These are phyloP conservation scores for Micrasema minimum DNA, from an alignment of 1,140 invertebrate genomes.

Conservation along the genomic window DNA sequence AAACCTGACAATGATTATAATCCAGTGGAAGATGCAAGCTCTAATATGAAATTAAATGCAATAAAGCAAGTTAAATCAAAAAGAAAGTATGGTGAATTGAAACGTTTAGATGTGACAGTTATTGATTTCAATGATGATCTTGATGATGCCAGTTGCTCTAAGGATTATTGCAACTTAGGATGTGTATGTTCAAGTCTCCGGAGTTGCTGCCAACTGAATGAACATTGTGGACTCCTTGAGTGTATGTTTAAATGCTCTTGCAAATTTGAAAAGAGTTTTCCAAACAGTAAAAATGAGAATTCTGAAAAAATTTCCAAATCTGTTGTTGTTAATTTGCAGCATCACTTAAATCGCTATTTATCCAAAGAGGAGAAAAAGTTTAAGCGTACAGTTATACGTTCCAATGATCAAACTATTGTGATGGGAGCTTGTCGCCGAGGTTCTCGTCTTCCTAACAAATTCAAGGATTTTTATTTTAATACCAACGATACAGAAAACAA, in stretches of 20 bases:
- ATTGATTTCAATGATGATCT: slow-evolving; percentile 56
- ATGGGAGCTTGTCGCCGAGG: slow-evolving; percentile 57
- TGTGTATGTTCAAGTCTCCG: slow-evolving; percentile 64
- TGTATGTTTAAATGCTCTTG: slow-evolving; percentile 66
- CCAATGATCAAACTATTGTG: slow-evolving; percentile 60
- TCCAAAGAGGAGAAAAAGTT: slow-evolving; percentile 61
- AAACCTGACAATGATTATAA: slow-evolving; percentile 46
- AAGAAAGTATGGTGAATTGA: slow-evolving; percentile 56
- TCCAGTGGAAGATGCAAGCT: slow-evolving; percentile 36
- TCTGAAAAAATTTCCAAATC: slow-evolving; percentile 53
- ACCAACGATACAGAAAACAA: slow-evolving; percentile 35
- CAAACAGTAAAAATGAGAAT: slow-evolving; percentile 42
- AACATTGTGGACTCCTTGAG: slow-evolving; percentile 60
- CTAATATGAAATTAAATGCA: slow-evolving; percentile 43
- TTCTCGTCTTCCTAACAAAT: slow-evolving; percentile 58
- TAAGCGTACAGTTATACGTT: slow-evolving; percentile 61
- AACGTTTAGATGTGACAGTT: slow-evolving; percentile 59
- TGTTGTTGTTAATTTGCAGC: slow-evolving; percentile 58
- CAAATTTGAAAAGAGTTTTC: slow-evolving; percentile 49
- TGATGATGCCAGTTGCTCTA: slow-evolving; percentile 54
- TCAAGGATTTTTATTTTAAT: slow-evolving; percentile 56
- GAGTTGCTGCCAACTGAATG: slow-evolving; percentile 51
- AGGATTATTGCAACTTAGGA: slow-evolving; percentile 61
- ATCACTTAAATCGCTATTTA: slow-evolving; percentile 60
- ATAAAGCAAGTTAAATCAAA: slow-evolving; percentile 50